Percentiles rank a stretch among this genome's conserved stretches.
Conservation (phyloP, 1,140 invertebrate genomes). For the Trichonephila clavipes region DNA sequence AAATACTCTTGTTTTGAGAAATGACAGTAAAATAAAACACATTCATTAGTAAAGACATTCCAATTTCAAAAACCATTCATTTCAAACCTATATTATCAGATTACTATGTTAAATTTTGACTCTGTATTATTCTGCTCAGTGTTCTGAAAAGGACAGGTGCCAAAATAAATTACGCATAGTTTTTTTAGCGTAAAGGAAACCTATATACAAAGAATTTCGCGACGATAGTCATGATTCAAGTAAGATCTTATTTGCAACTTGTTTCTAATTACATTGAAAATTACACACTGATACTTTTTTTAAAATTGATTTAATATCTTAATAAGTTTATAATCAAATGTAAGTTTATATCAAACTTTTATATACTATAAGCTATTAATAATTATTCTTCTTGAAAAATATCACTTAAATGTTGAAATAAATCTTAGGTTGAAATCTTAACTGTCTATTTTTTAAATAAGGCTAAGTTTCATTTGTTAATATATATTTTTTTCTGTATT, state of each 20-base stretch:
- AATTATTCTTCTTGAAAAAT: too few relatives aligned
- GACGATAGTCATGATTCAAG: conserved; percentile 6
- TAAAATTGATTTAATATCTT: too few relatives aligned
- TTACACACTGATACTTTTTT: too few relatives aligned
- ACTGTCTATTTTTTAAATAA: too few relatives aligned
- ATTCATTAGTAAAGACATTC: neutral
- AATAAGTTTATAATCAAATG: too few relatives aligned
- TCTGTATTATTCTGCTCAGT: conserved; percentile 17
- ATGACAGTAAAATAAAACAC: neutral
- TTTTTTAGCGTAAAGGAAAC: neutral
- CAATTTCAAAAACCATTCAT: conserved; percentile 15
- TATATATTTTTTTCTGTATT: too few relatives aligned
- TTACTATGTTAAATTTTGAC: conserved; percentile 24
- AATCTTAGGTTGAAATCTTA: too few relatives aligned
- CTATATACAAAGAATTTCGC: neutral
- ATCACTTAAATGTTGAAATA: too few relatives aligned
- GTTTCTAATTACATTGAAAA: neutral
- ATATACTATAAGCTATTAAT: too few relatives aligned
- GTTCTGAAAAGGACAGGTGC: conserved; percentile 22
- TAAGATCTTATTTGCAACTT: neutral
- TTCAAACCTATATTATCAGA: conserved; percentile 38
- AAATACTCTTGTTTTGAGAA: neutral
- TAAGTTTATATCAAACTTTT: too few relatives aligned
- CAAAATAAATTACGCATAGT: neutral
- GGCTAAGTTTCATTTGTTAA: too few relatives aligned